Evolutionary conservation across 2,888 invertebrate genomes (phyloP), one percentile per base, ranked within the genome.

Genomic region (Agriotes lineatus): DNA sequence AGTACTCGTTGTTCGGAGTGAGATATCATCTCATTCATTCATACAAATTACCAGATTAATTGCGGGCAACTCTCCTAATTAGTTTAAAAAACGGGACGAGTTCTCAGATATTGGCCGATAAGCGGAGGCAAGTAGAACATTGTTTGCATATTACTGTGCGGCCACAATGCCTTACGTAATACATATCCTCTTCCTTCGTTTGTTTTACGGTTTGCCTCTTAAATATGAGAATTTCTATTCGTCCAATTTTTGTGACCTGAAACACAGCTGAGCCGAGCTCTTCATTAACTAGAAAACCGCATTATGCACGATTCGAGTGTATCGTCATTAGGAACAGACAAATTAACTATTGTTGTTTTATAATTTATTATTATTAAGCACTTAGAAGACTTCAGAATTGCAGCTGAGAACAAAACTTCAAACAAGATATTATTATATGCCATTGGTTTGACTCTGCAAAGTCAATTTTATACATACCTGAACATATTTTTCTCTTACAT

Each of bases 41-140:
- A 57, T 64, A 64, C 64, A 64, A 64, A 64, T 64, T 57, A 19
- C 45, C 14, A 64, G 57, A 57, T 64, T 64, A 57, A 64, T 58
- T 57, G 42, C 30, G 22, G 44, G 54, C 20, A 52, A 59, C 59
- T 52, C 25, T 59, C 19, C 42, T 66, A 66, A 66, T 66, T 66
- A 66, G 50, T 22, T 25, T 25, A 42, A 66, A 66, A 59, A 59
- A 48, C 50, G 50, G 50, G 50, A 50, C 33, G 30, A 50, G 30
- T 50, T 50, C 50, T 50, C 50, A 50, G 50, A 50, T 50, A 50
- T 50, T 50, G 50, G 50, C 50, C 30, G 50, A 50, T 50, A 50
- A 50, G 10, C 6, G 10, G 18, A 50, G 50, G 30, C 30, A 33
- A 50, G 30, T 33, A 30, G 50, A 14, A 50, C 50, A 50, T 50